These are phyloP conservation scores for Platyrinchus mystaceus DNA, from an alignment of 2,797 vertebrate species.

Conservation along the genomic window DNA sequence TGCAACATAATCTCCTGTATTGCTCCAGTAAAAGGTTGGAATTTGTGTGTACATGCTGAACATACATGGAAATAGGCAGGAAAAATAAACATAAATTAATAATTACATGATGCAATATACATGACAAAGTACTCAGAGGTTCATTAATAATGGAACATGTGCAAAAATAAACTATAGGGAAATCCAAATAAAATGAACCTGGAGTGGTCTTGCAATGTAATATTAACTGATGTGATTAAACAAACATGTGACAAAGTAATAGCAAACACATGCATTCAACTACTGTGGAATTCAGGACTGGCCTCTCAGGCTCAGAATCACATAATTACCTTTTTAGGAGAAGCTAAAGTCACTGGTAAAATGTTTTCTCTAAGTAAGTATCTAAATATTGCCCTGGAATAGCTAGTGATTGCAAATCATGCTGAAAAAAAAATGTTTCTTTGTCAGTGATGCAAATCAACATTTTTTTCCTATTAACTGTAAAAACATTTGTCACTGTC, in stretches of 20 bases:
- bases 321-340: background rate
- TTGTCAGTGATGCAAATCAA: background rate
- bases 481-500: background rate
- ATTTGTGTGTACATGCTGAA: background rate
- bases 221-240: constrained; percentile 33
- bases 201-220: background rate
- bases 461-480: background rate
- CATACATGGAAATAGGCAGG: background rate
- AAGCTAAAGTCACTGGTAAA: background rate
- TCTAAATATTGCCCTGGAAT: background rate
- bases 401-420: background rate
- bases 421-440: background rate
- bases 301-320: background rate
- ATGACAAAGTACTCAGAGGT: background rate
- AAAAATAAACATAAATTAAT: constrained; percentile 37
- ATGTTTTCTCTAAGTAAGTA: background rate
- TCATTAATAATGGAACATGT: constrained; percentile 34
- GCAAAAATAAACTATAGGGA: constrained; percentile 34
- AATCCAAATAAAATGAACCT: constrained; percentile 7
- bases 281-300: background rate
- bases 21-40: background rate
- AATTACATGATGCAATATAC: constrained; percentile 29
- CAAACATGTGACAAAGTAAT: constrained; percentile 7
- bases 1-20: background rate
- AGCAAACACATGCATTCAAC: constrained; percentile 3